Base-by-base conservation (phyloP, 2,113 vertebrate genomes). In the Oplegnathus fasciatus region DNA sequence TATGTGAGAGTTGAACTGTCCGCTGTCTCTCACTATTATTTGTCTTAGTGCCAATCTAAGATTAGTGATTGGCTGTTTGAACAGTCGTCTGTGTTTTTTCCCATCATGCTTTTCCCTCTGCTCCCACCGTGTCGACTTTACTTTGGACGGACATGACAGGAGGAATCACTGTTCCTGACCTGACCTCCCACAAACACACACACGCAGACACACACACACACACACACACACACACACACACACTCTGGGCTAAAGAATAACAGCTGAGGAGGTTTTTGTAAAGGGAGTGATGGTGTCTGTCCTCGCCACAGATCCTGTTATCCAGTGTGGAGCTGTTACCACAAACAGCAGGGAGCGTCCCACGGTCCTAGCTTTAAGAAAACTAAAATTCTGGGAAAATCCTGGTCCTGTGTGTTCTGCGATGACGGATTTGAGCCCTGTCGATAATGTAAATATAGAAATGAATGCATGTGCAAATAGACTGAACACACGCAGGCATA, bases 91-190 rank as follows among this genome's bases (percentile, higher is more conserved):
- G 72, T 69, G 72, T 61, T 71, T 44, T 37, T 75, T 79, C 80
- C 73, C 76, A 71, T 72, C 65, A 42, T 78, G 37, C 60, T 5
- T 69, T 76, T 58, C 72, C 61, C 44, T 17, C 28, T 5, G 46
- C 60, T 32, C 66, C 58, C 77, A 30, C 54, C n/a, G 70, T 34
- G 78, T 57, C 30, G 17, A 64, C 85, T 89, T 90, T 87, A 87
- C 84, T 91, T 87, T 91, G 88, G 89, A 92, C 13, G 2, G 55
- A 83, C 68, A 76, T 87, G 50, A 90, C 66, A 75, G 67, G 44
- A 69, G 28, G 74, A 64, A 64, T 81, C 68, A 24, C 40, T 0
- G 28, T 46, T 71, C 54, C 75, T 26, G 28, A 42, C 69, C 69
- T 46, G 60, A 88, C 70, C 71, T 70, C 83, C 58, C 50, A 55